These are phyloP conservation scores for Girardia tigrina DNA, from an alignment of 2,888 invertebrate genomes.

Conservation along the genomic window DNA sequence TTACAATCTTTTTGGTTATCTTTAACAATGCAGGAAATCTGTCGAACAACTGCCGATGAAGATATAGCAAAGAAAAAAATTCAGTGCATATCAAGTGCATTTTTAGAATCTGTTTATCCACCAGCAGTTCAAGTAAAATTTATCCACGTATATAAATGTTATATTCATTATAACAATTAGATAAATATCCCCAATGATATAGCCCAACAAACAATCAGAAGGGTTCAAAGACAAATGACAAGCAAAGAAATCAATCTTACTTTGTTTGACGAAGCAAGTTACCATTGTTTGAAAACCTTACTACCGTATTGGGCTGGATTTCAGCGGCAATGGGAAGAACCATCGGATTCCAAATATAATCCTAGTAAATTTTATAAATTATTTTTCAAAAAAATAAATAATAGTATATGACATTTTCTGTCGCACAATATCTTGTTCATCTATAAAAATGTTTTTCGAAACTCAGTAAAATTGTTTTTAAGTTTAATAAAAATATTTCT, in stretches of 20 bases:
- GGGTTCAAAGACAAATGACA: constrained; percentile 42
- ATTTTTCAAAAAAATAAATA: too few relatives aligned
- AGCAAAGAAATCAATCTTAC: constrained; percentile 42
- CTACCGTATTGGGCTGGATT: constrained; percentile 49
- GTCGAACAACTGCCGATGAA: constrained; percentile 45
- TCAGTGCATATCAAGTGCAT: constrained; percentile 45
- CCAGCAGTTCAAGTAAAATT: constrained; percentile 43
- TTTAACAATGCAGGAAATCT: constrained; percentile 41
- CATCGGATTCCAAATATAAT: constrained; percentile 39
- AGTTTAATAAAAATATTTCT: too few relatives aligned
- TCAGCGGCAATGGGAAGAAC: constrained; percentile 40
- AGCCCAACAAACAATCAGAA: constrained; percentile 38
- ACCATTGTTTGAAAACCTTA: constrained; percentile 45
- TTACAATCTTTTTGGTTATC: neutral
- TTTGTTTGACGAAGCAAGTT: constrained; percentile 48
- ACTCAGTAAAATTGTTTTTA: too few relatives aligned
- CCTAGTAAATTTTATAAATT: too few relatives aligned
- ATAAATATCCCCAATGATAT: neutral
- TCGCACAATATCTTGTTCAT: too few relatives aligned
- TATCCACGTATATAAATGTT: neutral
- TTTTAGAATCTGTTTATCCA: constrained; percentile 44
- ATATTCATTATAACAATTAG: neutral
- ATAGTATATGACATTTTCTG: too few relatives aligned
- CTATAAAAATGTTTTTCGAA: too few relatives aligned
- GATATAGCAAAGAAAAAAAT: constrained; percentile 45